These are phyloP conservation scores for Manis crassicaudata DNA, from an alignment of 2,797 vertebrate species.

Conservation along the genomic window DNA sequence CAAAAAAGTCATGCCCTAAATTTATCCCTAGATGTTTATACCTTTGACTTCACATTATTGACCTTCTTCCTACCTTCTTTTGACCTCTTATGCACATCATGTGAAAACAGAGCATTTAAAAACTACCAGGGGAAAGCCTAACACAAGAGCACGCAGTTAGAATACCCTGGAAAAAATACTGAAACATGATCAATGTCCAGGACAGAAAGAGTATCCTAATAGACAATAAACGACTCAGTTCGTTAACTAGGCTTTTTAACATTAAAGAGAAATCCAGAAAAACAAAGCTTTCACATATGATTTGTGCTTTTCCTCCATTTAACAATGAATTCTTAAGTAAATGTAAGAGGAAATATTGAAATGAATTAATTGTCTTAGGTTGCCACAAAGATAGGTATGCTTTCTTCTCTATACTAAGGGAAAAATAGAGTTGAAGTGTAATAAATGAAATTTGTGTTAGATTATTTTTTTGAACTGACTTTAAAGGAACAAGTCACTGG, in stretches of 20 bases:
- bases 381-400: neutral
- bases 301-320: neutral
- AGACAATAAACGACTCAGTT: neutral
- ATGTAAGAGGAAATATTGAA: neutral
- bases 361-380: neutral
- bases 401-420: conserved; percentile 33
- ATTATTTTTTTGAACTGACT: conserved; percentile 5
- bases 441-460: neutral
- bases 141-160: neutral
- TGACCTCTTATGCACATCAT: neutral
- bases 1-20: neutral
- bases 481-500: conserved; percentile 5
- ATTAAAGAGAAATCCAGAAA: conserved; percentile 51
- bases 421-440: conserved; percentile 39
- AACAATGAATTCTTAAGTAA: conserved; percentile 29
- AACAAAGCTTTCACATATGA: neutral
- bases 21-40: neutral
- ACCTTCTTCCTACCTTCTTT: neutral
- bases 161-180: neutral
- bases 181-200: conserved; percentile 41
- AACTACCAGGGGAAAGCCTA: neutral
- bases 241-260: conserved; percentile 31
- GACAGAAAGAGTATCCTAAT: neutral
- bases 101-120: conserved; percentile 31
- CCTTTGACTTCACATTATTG: neutral